phyloP scores from a whole-genome alignment of 2,113 vertebrate species.

The Malurus melanocephalus region DNA sequence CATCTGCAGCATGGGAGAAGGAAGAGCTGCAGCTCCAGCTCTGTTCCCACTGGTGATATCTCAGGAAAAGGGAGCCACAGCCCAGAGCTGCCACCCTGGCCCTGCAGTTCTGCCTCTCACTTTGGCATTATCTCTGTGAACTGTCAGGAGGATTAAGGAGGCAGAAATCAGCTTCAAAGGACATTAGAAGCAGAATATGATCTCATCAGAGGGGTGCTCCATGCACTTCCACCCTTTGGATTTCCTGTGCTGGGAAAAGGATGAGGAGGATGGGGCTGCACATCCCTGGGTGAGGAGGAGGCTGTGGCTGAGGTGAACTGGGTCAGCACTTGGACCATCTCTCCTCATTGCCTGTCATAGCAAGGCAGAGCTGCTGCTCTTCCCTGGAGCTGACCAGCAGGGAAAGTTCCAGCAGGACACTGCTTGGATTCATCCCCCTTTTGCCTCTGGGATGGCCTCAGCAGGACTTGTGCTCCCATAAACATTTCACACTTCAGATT shows the following conservation, averaged over 20 bases:
- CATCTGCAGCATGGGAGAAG: background rate
- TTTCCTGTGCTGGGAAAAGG: background rate
- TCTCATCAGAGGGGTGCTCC: background rate
- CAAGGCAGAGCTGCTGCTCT: background rate
- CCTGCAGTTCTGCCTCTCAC: constrained; percentile 11
- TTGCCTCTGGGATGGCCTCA: background rate
- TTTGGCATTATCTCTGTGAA: background rate
- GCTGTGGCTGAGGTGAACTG: background rate
- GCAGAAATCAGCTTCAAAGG: constrained; percentile 22
- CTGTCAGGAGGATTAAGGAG: constrained; percentile 24
- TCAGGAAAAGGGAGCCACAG: background rate
- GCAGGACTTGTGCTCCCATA: background rate
- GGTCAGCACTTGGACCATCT: background rate
- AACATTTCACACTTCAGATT: background rate
- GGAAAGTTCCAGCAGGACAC: background rate
- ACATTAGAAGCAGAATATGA: background rate
- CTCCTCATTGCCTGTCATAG: background rate
- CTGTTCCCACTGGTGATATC: background rate
- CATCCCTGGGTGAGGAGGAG: background rate
- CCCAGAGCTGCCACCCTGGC: background rate
- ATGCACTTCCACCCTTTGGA: background rate
- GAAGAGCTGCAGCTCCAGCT: background rate
- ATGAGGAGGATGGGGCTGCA: background rate
- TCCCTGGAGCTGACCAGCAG: background rate
- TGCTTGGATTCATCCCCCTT: background rate